phyloP scores from a whole-genome alignment of 2,888 invertebrate species.

The Caenorhabditis sinica region DNA sequence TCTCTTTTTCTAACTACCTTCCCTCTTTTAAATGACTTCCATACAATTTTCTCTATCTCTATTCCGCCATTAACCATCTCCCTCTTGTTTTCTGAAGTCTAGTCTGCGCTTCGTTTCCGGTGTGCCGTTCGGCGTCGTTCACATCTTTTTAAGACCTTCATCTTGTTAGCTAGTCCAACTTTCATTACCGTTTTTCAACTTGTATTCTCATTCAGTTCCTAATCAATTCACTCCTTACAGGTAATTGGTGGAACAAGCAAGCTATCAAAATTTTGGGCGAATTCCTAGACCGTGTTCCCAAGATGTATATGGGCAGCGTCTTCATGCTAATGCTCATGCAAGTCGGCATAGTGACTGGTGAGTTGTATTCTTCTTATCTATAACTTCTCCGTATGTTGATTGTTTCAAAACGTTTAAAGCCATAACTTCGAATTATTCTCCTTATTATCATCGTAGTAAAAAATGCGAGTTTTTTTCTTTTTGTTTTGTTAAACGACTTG shows the following conservation, averaged over 20 bases:
- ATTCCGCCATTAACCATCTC: slow-evolving; percentile 50
- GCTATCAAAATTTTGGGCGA: background rate
- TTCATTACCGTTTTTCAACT: background rate
- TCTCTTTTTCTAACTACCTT: slow-evolving; percentile 35
- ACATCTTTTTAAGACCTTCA: slow-evolving; percentile 33
- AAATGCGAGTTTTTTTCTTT: too few relatives aligned
- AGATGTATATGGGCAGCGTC: too few relatives aligned
- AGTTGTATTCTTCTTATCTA: background rate
- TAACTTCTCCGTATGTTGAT: too few relatives aligned
- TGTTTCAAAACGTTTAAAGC: too few relatives aligned
- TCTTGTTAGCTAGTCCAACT: slow-evolving; percentile 19
- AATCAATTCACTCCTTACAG: background rate
- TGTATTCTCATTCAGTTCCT: background rate
- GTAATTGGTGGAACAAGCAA: background rate
- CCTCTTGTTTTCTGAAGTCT: slow-evolving; percentile 62
- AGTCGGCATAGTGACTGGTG: background rate
- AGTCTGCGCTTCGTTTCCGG: slow-evolving; percentile 57
- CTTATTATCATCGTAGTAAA: too few relatives aligned
- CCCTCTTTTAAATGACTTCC: slow-evolving; percentile 41
- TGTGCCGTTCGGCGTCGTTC: slow-evolving; percentile 57
- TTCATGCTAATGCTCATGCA: background rate
- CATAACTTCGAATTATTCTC: too few relatives aligned
- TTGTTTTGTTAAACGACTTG: too few relatives aligned
- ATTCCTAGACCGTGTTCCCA: too few relatives aligned
- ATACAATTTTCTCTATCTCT: slow-evolving; percentile 50